Conservation (phyloP, 2,797 vertebrate genomes). For the Melanotaenia parkinsoni region DNA sequence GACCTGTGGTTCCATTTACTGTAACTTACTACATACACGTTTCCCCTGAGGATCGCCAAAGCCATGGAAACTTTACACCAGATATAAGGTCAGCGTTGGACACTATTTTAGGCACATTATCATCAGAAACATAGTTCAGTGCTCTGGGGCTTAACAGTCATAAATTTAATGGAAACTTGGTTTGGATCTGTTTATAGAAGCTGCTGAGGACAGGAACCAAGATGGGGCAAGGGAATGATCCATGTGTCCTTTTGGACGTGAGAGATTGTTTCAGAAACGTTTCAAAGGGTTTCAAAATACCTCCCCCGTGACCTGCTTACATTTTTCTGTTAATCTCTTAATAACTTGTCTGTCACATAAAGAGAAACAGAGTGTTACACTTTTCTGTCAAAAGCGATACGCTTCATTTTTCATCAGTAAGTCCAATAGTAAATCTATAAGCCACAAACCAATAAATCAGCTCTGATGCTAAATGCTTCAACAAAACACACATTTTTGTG, state of each 20-base stretch:
- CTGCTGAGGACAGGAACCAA: slow-evolving; percentile 41
- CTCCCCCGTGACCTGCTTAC: slow-evolving; percentile 9
- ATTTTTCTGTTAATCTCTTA: not conserved
- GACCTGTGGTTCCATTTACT: not conserved
- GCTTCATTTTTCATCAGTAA: not conserved
- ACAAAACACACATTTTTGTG: slow-evolving; percentile 5
- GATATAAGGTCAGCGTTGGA: slow-evolving; percentile 66
- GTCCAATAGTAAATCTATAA: not conserved
- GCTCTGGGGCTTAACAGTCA: slow-evolving; percentile 67
- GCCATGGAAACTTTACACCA: slow-evolving; percentile 76
- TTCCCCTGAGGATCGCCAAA: slow-evolving; percentile 56
- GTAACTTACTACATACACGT: not conserved
- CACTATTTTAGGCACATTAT: slow-evolving; percentile 74
- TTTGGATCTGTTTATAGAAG: slow-evolving; percentile 72
- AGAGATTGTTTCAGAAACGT: slow-evolving; percentile 28
- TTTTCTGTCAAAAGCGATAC: not conserved
- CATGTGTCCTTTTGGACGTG: slow-evolving; percentile 33
- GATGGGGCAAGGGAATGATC: slow-evolving; percentile 35
- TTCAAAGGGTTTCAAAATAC: slow-evolving; percentile 36
- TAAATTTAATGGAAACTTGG: slow-evolving; percentile 70
- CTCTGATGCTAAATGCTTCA: not conserved
- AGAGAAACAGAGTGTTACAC: not conserved
- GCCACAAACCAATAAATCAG: not conserved
- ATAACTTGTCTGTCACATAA: not conserved
- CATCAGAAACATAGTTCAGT: slow-evolving; percentile 44